These are phyloP conservation scores for Bimastos eiseni DNA, from an alignment of 2,888 invertebrate genomes.

Conservation along the genomic window DNA sequence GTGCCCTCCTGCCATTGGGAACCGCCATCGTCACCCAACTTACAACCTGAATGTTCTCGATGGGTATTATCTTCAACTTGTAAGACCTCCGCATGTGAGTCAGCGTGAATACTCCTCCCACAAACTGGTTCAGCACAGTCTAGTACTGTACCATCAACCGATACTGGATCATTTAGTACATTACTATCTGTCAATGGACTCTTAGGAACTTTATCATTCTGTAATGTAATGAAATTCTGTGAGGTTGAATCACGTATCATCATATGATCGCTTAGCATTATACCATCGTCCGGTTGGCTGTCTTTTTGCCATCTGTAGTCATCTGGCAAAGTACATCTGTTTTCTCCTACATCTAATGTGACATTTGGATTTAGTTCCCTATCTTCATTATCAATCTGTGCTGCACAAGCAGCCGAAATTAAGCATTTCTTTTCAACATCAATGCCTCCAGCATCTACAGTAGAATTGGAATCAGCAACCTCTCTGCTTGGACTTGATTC, in stretches of 20 bases:
- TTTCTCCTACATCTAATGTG: background rate
- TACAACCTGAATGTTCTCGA: background rate
- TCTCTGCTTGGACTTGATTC: conserved; percentile 4
- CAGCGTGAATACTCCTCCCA: background rate
- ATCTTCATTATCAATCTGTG: background rate
- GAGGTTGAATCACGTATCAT: background rate
- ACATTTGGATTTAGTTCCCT: background rate
- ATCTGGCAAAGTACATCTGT: background rate
- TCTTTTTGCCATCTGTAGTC: background rate
- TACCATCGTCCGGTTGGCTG: background rate
- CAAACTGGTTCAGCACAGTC: background rate
- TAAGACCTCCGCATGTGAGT: background rate
- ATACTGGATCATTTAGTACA: background rate
- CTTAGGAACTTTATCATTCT: background rate
- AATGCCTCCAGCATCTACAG: background rate
- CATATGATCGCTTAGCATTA: background rate
- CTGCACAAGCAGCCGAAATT: background rate
- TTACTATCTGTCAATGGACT: background rate
- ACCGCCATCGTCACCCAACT: background rate
- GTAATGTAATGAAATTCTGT: too few species aligned
- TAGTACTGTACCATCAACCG: background rate
- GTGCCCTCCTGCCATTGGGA: background rate
- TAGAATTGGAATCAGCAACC: background rate
- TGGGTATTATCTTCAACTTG: background rate
- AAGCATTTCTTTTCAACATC: background rate